A percentile compares a stretch with the other conserved stretches of the same genome.
Conservation (phyloP, 1,140 invertebrate species). For the Lutraria rhynchaena region DNA sequence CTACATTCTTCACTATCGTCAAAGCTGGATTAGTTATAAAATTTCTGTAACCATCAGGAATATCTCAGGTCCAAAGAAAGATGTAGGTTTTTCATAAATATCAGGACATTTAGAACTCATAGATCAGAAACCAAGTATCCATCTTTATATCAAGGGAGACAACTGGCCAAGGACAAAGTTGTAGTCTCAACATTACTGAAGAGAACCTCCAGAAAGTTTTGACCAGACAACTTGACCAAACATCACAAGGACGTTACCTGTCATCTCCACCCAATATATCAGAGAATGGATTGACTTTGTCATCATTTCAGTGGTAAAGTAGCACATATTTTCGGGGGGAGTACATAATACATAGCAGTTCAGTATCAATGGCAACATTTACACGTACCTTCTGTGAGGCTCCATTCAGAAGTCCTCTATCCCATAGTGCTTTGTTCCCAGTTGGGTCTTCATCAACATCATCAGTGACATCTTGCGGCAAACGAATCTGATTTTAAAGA, state of each 20-base stretch:
- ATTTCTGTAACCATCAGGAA: too few species aligned
- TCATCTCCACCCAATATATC: conserved; percentile 23
- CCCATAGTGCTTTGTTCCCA: conserved; percentile 99
- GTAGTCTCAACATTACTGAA: conserved; percentile 3
- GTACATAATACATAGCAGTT: too few species aligned
- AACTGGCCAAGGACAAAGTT: conserved; percentile 40
- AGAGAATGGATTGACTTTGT: conserved; percentile 56
- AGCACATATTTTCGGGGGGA: too few species aligned
- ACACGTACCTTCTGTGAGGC: conserved; percentile 96
- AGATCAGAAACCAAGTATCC: conserved; percentile 50
- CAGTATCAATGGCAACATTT: too few species aligned
- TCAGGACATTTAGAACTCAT: too few species aligned
- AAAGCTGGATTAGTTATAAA: too few species aligned
- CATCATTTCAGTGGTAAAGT: conserved; percentile 27
- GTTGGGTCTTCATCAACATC: conserved; percentile 99
- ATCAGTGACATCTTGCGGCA: conserved; percentile 95
- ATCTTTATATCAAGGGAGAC: conserved; percentile 45
- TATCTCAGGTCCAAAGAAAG: too few species aligned
- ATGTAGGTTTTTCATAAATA: too few species aligned
- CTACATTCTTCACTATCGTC: too few species aligned
- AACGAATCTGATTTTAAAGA: conserved; percentile 85
- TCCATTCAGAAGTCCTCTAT: conserved; percentile 96
- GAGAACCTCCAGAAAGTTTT: conserved; percentile 38
- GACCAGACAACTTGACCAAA: conserved; percentile 4
- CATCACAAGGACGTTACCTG: conserved; percentile 19